phyloP scores from a whole-genome alignment of 2,888 invertebrate genomes.

The Agrochola lychnidis region DNA sequence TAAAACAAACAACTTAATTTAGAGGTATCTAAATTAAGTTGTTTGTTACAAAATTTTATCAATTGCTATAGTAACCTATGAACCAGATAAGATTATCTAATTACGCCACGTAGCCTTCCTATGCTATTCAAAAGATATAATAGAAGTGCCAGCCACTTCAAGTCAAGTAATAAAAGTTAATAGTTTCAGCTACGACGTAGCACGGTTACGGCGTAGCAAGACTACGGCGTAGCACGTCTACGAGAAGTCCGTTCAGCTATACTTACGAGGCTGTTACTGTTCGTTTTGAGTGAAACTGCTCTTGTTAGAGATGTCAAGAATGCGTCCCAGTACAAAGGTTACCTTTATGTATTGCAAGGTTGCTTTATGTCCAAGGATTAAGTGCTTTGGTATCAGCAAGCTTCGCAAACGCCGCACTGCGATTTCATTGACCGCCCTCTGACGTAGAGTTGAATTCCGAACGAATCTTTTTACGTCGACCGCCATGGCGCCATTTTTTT shows the following conservation, averaged over 20 bases:
- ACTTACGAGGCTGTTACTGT: conserved; percentile 37
- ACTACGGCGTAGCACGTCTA: conserved; percentile 60
- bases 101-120: neutral
- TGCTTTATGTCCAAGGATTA: too few species aligned
- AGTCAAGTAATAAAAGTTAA: conserved; percentile 44
- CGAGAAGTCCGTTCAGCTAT: conserved; percentile 44
- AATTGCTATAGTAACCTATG: neutral
- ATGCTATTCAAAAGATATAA: conserved; percentile 13
- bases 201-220: conserved; percentile 24
- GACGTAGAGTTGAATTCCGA: too few species aligned
- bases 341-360: neutral
- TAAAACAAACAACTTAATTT: too few species aligned
- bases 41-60: neutral
- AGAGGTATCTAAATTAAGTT: neutral
- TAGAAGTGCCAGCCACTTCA: conserved; percentile 11
- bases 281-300: conserved; percentile 25
- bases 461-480: too few species aligned
- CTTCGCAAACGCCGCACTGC: too few species aligned
- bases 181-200: conserved; percentile 35
- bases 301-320: conserved; percentile 32
- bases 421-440: too few species aligned
- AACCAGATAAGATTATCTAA: neutral
- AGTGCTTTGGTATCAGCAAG: too few species aligned
- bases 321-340: conserved; percentile 10
- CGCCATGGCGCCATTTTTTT: too few species aligned